These are phyloP conservation scores for Gadopsis bispinosus DNA, from an alignment of 2,797 vertebrate genomes.

Conservation along the genomic window DNA sequence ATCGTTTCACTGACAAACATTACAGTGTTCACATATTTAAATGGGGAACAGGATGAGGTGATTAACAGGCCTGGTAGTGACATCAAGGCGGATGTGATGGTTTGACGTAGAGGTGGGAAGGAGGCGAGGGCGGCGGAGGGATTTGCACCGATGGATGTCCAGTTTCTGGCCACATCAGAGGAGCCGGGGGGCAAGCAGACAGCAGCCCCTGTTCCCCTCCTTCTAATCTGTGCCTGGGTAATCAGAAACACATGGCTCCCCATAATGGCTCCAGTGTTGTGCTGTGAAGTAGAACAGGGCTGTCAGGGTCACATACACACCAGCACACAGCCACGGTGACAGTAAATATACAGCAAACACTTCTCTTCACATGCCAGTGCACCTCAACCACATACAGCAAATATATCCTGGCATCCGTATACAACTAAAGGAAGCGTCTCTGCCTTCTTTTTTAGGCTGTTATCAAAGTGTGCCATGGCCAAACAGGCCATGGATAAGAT, in stretches of 20 bases:
- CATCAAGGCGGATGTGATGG: slow-evolving; percentile 55
- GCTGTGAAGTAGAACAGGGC: slow-evolving; percentile 58
- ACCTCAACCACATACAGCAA: slow-evolving; percentile 6
- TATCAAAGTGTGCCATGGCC: slow-evolving; percentile 24
- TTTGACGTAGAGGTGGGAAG: slow-evolving; percentile 47
- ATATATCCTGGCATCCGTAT: neutral
- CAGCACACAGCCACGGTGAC: slow-evolving; percentile 24
- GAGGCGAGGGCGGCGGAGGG: slow-evolving; percentile 11
- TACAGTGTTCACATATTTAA: slow-evolving; percentile 49
- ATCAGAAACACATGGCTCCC: slow-evolving; percentile 85
- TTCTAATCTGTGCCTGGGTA: slow-evolving; percentile 82
- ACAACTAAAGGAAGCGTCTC: neutral
- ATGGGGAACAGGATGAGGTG: neutral
- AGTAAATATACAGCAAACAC: slow-evolving; percentile 43
- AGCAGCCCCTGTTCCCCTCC: slow-evolving; percentile 76
- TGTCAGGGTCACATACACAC: slow-evolving; percentile 63
- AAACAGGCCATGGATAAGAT: neutral
- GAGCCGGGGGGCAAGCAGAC: slow-evolving; percentile 66
- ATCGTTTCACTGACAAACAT: slow-evolving; percentile 22
- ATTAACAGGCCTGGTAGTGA: slow-evolving; percentile 23
- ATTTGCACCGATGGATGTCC: slow-evolving; percentile 71
- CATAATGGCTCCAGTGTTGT: slow-evolving; percentile 82
- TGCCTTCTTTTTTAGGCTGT: neutral
- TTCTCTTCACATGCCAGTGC: slow-evolving; percentile 26
- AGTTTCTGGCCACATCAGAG: slow-evolving; percentile 78